phyloP scores from a whole-genome alignment of 2,113 vertebrate species.

The Nerophis ophidion region DNA sequence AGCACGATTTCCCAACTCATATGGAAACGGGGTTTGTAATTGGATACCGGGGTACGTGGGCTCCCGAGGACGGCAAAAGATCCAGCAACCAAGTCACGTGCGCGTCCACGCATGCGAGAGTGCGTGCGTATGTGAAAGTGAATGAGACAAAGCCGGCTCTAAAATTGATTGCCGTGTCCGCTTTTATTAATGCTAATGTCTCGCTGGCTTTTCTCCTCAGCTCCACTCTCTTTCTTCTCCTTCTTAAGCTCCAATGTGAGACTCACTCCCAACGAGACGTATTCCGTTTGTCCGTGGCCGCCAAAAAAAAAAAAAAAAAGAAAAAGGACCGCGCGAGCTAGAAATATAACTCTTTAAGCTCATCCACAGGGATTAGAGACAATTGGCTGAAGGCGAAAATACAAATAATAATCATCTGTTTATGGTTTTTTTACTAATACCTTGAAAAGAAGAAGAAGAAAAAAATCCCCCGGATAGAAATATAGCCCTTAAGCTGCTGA shows the following conservation, averaged over 20 bases:
- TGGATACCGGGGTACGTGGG: constrained; percentile 25
- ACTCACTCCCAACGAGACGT: constrained; percentile 29
- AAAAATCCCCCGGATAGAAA: constrained; percentile 36
- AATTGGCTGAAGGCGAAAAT: constrained; percentile 47
- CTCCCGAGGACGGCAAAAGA: constrained; percentile 25
- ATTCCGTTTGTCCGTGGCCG: constrained; percentile 33
- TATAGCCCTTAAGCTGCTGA: constrained; percentile 30
- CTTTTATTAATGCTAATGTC: constrained; percentile 42
- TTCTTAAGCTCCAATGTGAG: constrained; percentile 15
- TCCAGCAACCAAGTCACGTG: constrained; percentile 9
- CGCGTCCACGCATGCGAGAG: constrained; percentile 12
- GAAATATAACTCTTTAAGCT: constrained; percentile 58
- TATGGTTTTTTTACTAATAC: constrained; percentile 45
- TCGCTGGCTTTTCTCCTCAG: constrained; percentile 19
- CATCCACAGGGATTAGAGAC: constrained; percentile 52
- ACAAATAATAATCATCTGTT: constrained; percentile 59
- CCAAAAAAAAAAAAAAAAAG: constrained; percentile 38
- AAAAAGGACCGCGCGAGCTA: constrained; percentile 34
- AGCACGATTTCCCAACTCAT: too few relatives aligned
- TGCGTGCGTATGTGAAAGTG: constrained; percentile 12
- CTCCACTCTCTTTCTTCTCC: constrained; percentile 21
- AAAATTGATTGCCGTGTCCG: constrained; percentile 42
- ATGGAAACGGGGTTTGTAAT: too few relatives aligned
- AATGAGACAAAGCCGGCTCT: constrained; percentile 20
- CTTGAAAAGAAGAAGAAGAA: constrained; percentile 24